Evolutionary conservation across 2,797 vertebrate genomes (phyloP).

Genomic region (Aselliscus stoliczkanus): DNA sequence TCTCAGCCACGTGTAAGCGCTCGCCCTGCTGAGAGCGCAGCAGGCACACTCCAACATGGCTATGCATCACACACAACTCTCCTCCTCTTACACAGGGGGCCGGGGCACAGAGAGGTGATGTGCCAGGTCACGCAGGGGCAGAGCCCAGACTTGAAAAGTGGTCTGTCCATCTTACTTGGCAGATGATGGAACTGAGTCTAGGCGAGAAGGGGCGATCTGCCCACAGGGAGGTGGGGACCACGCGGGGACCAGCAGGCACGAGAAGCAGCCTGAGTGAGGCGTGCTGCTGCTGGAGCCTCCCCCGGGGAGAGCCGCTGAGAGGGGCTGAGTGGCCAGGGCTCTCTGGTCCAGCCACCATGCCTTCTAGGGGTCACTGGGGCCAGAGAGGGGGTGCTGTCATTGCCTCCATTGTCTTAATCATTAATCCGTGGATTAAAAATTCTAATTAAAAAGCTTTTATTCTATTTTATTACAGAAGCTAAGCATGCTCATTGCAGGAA

Average conservation of each 20-base stretch:
- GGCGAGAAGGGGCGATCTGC: fast-evolving
- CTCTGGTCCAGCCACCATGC: fast-evolving
- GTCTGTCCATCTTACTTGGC: not conserved
- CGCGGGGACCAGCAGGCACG: not conserved
- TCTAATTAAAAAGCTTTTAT: not conserved
- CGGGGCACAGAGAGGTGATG: too few relatives aligned
- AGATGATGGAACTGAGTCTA: not conserved
- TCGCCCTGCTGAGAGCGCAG: not conserved
- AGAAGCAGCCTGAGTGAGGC: not conserved
- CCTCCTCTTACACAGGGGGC: not conserved
- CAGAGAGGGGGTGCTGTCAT: fast-evolving
- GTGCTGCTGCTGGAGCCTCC: fast-evolving
- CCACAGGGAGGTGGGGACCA: not conserved
- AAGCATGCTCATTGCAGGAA: not conserved
- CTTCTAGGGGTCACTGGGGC: not conserved
- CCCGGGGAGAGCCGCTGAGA: not conserved
- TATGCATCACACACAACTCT: fast-evolving
- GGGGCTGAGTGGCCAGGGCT: not conserved
- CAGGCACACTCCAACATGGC: not conserved
- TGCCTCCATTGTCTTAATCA: fast-evolving
- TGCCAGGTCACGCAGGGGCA: not conserved
- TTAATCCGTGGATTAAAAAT: not conserved
- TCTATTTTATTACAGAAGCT: not conserved
- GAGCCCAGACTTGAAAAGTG: not conserved
- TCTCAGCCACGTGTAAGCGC: fast-evolving